These are phyloP conservation scores for Opisthograptis luteolata DNA, from an alignment of 2,888 invertebrate genomes.

Conservation along the genomic window DNA sequence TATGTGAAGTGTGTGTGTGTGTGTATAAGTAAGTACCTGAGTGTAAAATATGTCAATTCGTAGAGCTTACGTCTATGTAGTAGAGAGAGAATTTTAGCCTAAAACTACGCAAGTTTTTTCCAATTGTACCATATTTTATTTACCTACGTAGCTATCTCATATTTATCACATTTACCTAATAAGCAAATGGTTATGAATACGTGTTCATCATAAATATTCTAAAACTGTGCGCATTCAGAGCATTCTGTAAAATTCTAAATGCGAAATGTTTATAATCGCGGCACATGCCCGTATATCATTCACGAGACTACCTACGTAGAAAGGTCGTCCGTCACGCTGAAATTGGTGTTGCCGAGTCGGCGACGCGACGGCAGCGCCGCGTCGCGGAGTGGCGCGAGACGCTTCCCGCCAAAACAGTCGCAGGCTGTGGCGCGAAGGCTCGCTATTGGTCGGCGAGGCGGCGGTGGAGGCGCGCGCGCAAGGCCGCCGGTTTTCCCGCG, in stretches of 20 bases:
- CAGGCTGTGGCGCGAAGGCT: slow-evolving; percentile 82
- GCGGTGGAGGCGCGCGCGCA: slow-evolving; percentile 75
- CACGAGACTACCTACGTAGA: slow-evolving; percentile 61
- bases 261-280: slow-evolving; percentile 24
- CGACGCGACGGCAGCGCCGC: slow-evolving; percentile 53
- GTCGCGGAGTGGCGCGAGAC: slow-evolving; percentile 44
- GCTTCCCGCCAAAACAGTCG: slow-evolving; percentile 75
- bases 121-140: no score
- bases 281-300: slow-evolving; percentile 57
- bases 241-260: slow-evolving; percentile 11
- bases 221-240: slow-evolving; percentile 1
- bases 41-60: no score
- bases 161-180: no score
- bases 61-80: no score
- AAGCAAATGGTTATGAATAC: no score
- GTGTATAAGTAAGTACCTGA: no score
- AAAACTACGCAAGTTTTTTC: no score
- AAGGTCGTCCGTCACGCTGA: slow-evolving; percentile 65
- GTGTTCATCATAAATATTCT: background rate
- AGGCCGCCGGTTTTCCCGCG: slow-evolving; percentile 84
- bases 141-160: no score
- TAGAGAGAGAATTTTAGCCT: no score
- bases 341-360: slow-evolving; percentile 55
- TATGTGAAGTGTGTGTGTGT: no score
- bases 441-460: slow-evolving; percentile 67